Percentiles rank a stretch among this genome's conserved stretches.
Evolutionary conservation across 2,113 vertebrate species (phyloP).

Genomic region (Pyrgilauda ruficollis): DNA sequence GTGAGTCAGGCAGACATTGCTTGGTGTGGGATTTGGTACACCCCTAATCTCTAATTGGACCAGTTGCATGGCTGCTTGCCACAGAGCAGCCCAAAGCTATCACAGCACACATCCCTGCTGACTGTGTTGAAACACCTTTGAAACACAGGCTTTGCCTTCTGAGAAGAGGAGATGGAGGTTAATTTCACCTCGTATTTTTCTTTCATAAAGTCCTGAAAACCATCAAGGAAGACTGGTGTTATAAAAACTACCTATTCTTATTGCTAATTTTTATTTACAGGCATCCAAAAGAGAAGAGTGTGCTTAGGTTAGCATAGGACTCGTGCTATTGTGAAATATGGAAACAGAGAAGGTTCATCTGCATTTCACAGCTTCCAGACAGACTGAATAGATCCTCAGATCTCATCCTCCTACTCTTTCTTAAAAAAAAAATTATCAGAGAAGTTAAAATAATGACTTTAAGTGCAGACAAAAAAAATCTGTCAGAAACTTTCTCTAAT

Average conservation of each 20-base stretch:
- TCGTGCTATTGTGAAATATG: not conserved
- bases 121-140: not conserved
- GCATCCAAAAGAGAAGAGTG: not conserved
- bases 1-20: not conserved
- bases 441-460: not conserved
- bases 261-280: not conserved
- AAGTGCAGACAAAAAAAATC: not conserved
- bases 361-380: not conserved
- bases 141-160: not conserved
- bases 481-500: not conserved
- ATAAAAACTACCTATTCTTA: not conserved
- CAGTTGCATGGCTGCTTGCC: not conserved
- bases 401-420: not conserved
- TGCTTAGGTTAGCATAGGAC: not conserved
- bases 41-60: not conserved
- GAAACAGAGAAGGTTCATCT: not conserved
- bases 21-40: not conserved
- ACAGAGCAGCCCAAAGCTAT: not conserved
- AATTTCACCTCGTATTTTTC: not conserved
- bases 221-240: not conserved
- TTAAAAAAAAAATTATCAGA: not conserved
- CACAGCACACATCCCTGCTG: fast-evolving
- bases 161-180: not conserved
- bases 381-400: not conserved
- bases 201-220: not conserved